Base-by-base conservation (phyloP, 2,888 invertebrate genomes). In the Euproctis similis region DNA sequence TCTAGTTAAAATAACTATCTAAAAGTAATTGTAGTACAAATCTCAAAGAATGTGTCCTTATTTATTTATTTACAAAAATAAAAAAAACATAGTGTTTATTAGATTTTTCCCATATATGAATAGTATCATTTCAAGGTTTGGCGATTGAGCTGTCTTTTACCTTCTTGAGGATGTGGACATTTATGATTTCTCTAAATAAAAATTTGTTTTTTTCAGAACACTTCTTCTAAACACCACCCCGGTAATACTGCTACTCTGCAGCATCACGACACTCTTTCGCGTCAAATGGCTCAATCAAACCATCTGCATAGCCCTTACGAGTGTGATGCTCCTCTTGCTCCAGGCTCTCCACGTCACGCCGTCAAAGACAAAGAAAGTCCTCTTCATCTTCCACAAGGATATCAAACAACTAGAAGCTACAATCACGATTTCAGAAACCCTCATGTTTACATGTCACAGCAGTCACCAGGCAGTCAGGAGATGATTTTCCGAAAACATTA, bases 191-290 rank as follows among this genome's bases (percentile, higher is more conserved):
- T n/a, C n/a, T 16, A 16, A 16, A 43, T 50, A n/a, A n/a, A n/a
- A n/a, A n/a, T n/a, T n/a, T n/a, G n/a, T n/a, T n/a, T n/a, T 62
- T 73, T 75, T 52, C 91, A 92, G 92, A 92, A 91, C 90, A 92
- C 91, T 90, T 92, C 92, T 90, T 92, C 91, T 92, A 92, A 92
- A 71, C 91, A 91, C 49, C 90, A 82, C 38, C 88, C 77, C 81
- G 90, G 61, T 78, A 90, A 66, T 86, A 88, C 65, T 70, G 89
- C 84, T 81, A 92, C 82, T 75, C 88, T 82, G 78, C 92, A 76
- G 78, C 92, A 65, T 86, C 90, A 55, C 77, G 90, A 76, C 80
- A 89, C 65, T 65, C 77, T 81, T 43, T 81, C 80, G 36, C 81
- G 82, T 7, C 73, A 77, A 43, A 39, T 82, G 54, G 69, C 66